A percentile compares a stretch with the other conserved stretches of the same genome.
Conservation (phyloP, 1,140 invertebrate species). For the Fopius arisanus region DNA sequence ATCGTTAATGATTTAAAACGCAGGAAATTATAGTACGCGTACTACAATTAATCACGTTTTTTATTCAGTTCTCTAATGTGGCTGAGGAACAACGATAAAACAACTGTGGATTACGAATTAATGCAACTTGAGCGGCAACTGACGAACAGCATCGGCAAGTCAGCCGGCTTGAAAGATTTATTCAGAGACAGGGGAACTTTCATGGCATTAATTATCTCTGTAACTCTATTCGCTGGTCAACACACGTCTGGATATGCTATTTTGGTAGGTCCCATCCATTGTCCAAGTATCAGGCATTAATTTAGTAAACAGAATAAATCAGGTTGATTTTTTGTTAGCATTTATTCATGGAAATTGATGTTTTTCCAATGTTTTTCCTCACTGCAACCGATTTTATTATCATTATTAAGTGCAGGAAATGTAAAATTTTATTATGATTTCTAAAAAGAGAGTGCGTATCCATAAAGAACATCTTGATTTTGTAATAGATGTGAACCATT, state of each 20-base stretch:
- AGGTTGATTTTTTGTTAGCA: too few species aligned
- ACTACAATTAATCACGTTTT: neutral
- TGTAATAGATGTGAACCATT: too few species aligned
- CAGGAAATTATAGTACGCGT: neutral
- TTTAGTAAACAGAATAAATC: too few species aligned
- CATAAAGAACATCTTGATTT: too few species aligned
- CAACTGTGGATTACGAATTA: neutral
- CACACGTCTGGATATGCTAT: neutral
- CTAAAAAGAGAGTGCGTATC: too few species aligned
- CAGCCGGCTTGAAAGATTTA: neutral
- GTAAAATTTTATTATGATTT: too few species aligned
- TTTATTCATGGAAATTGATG: neutral
- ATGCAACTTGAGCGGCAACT: neutral
- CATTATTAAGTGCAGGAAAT: too few species aligned
- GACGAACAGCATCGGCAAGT: neutral
- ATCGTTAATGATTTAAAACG: too few species aligned
- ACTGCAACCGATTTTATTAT: too few species aligned
- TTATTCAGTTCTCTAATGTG: neutral
- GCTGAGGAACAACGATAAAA: neutral
- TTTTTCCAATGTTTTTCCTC: conserved; percentile 31
- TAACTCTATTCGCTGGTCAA: neutral
- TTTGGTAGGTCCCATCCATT: neutral
- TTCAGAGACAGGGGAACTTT: neutral
- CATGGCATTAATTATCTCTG: neutral
- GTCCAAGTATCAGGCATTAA: too few species aligned